phyloP scores from a whole-genome alignment of 2,888 invertebrate species.

The Penaeus monodon region DNA sequence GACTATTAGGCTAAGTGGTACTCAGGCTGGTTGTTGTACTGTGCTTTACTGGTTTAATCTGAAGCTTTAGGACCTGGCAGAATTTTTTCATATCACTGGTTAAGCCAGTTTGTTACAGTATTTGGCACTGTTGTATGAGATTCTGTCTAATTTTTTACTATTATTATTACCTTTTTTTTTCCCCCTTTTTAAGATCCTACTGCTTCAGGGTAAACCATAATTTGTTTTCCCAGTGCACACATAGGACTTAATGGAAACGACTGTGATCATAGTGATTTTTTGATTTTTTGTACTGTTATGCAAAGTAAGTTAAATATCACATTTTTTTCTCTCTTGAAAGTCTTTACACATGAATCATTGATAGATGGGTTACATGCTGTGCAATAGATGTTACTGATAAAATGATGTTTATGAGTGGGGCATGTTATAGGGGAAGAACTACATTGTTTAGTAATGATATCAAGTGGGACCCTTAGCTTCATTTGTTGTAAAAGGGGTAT shows the following conservation, averaged over 20 bases:
- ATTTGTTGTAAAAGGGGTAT: slow-evolving; percentile 20
- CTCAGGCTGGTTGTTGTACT: slow-evolving; percentile 51
- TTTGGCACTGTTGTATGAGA: slow-evolving; percentile 5
- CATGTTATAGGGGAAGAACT: slow-evolving; percentile 36
- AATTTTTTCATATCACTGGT: slow-evolving; percentile 30
- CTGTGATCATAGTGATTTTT: slow-evolving; percentile 63
- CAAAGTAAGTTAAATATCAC: slow-evolving; percentile 55
- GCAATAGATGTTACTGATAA: slow-evolving; percentile 55
- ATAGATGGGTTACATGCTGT: slow-evolving; percentile 56
- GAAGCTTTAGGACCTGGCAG: slow-evolving; percentile 4
- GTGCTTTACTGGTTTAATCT: slow-evolving; percentile 35
- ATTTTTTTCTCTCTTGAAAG: slow-evolving; percentile 46
- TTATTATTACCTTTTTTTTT: background rate
- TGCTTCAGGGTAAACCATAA: slow-evolving; percentile 18
- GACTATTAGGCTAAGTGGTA: slow-evolving; percentile 11
- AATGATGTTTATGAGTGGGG: slow-evolving; percentile 41
- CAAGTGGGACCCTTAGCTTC: slow-evolving; percentile 37
- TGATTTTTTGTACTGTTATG: slow-evolving; percentile 62
- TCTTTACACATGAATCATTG: slow-evolving; percentile 36
- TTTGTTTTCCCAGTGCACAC: slow-evolving; percentile 60
- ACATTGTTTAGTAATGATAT: slow-evolving; percentile 3
- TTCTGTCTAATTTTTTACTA: background rate
- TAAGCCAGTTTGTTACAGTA: slow-evolving; percentile 4
- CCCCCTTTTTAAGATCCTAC: no score
- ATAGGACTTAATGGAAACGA: slow-evolving; percentile 64